Evolutionary conservation across 1,140 invertebrate genomes (phyloP).

Genomic region (Drosophila sturtevanti): DNA sequence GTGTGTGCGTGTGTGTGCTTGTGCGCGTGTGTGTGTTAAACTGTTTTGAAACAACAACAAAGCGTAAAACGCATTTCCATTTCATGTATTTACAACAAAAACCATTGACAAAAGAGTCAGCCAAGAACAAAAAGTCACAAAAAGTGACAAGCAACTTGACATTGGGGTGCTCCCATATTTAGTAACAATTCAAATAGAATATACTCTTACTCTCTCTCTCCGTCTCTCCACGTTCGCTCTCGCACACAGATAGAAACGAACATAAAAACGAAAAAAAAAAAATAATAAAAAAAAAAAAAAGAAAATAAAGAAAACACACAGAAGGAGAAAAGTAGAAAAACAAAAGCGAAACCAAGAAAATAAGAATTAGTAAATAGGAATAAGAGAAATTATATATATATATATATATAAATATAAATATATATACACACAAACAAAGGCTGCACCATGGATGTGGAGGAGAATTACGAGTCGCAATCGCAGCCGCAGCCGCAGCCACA

Average conservation of each 20-base stretch:
- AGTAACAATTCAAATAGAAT: background rate
- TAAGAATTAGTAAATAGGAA: background rate
- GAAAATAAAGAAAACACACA: background rate
- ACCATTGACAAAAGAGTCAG: conserved; percentile 24
- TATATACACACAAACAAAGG: conserved; percentile 9
- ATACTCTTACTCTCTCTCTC: background rate
- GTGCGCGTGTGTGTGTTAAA: conserved; percentile 33
- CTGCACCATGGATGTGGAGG: conserved; percentile 66
- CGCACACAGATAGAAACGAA: conserved; percentile 6
- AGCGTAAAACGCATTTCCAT: conserved; percentile 57
- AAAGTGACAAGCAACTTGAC: background rate
- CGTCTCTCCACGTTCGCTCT: background rate
- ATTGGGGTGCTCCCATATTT: background rate
- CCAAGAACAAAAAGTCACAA: background rate
- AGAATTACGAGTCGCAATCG: conserved; percentile 63
- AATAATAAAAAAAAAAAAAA: background rate
- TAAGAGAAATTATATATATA: background rate
- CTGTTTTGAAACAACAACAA: conserved; percentile 49
- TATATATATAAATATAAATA: background rate
- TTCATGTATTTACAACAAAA: conserved; percentile 39
- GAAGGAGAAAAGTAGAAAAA: background rate
- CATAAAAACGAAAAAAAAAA: background rate
- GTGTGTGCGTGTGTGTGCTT: conserved; percentile 10
- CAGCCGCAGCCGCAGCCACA: conserved; percentile 52
- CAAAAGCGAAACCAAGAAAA: background rate